Evolutionary conservation across 2,113 vertebrate genomes (phyloP), one percentile per base, ranked within the genome.

Genomic region (Tachysurus fulvidraco): DNA sequence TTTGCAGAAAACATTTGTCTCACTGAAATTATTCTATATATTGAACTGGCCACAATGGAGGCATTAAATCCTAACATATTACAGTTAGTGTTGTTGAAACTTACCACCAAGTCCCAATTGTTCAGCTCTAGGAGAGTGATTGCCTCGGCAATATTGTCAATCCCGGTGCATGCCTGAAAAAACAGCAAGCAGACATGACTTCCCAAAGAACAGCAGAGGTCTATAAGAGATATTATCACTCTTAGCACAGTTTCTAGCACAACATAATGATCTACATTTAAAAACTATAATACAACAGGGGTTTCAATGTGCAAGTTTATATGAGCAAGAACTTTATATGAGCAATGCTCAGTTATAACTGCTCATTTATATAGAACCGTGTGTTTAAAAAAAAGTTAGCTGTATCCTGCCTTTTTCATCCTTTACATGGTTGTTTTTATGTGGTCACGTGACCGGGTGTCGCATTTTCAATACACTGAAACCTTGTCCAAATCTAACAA

Each of bases 91-190:
- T 30, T 19, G 1, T 13, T 2, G 50, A 28, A 90, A 98, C 98
- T 98, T 97, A 99, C 98, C 97, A 99, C 96, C 96, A 99, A 96
- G 95, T 99, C 98, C 98, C 98, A 99, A 95, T 99, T 99, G 95
- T 99, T 99, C 93, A 98, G 97, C 93, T 99, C 98, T 92, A 99
- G 96, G 92, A 99, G 94, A 64, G 98, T 97, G 94, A 99, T 99
- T 94, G 98, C 98, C 94, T 99, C 98, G 91, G 98, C 98, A 90
- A 99, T 99, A 95, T 99, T 99, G 96, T 99, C 98, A 93, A 99
- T 99, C 92, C 98, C 98, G 90, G 98, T 99, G 95, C 98, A 99
- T 55, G 98, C 98, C 98, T 99, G 84, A 83, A 93, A 92, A 92
- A 93, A 92, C 92, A 91, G 64, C 83, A 78, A 87, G 83, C 78